A percentile compares a stretch with the other conserved stretches of the same genome.
Conservation (phyloP, 2,888 invertebrate species). For the Tineola bisselliella region DNA sequence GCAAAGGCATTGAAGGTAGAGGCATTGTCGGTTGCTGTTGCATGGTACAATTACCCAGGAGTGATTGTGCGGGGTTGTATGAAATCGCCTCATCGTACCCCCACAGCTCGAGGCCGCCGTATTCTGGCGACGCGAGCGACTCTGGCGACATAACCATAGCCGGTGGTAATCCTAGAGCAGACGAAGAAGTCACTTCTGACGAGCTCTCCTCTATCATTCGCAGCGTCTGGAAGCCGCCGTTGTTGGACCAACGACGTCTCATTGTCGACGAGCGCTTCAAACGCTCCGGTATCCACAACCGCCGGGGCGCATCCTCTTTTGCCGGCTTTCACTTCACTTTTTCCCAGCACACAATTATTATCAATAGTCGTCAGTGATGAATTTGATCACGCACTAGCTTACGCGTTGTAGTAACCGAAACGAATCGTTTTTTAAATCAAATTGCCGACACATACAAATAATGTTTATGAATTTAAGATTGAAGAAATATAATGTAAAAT, state of each 20-base stretch:
- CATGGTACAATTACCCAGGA: constrained; percentile 53
- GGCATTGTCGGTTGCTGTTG: constrained; percentile 65
- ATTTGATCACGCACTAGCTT: constrained; percentile 22
- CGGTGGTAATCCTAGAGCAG: constrained; percentile 75
- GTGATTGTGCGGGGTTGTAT: constrained; percentile 53
- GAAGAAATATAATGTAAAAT: not conserved
- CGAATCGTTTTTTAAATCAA: constrained; percentile 30
- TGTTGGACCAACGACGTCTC: constrained; percentile 83
- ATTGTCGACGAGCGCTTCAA: constrained; percentile 67
- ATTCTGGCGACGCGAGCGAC: constrained; percentile 79
- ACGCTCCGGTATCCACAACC: constrained; percentile 46
- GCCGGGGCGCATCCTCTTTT: constrained; percentile 58
- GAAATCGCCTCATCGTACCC: constrained; percentile 71
- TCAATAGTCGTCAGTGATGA: not conserved
- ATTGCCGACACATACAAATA: not conserved
- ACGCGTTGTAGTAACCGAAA: constrained; percentile 37
- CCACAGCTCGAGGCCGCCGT: constrained; percentile 85
- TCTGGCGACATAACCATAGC: constrained; percentile 82
- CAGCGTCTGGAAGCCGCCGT: constrained; percentile 73
- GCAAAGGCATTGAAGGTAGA: constrained; percentile 60
- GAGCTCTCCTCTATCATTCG: constrained; percentile 77
- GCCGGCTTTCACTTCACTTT: constrained; percentile 63
- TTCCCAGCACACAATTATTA: constrained; percentile 46
- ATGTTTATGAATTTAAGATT: not conserved
- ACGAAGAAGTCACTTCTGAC: constrained; percentile 81